phyloP scores from a whole-genome alignment of 2,797 vertebrate genomes.

The Dendrocincla fuliginosa region DNA sequence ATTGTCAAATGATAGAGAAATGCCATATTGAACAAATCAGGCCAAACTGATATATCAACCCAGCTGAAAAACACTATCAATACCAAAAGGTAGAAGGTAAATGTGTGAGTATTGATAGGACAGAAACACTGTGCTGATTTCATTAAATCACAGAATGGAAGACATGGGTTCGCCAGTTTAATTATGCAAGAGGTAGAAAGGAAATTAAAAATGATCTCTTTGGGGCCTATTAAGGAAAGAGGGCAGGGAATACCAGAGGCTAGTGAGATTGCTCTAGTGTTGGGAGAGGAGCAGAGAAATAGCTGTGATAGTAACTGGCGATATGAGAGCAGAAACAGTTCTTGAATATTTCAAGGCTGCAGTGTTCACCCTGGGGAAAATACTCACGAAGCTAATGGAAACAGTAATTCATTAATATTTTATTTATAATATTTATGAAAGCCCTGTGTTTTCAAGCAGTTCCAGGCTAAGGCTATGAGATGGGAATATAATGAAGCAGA shows the following conservation, averaged over 20 bases:
- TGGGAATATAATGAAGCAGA: not conserved
- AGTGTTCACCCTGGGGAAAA: not conserved
- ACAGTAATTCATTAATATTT: slow-evolving; percentile 2
- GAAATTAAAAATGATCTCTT: not conserved
- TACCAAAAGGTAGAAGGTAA: not conserved
- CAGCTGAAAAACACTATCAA: not conserved
- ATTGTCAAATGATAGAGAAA: not conserved
- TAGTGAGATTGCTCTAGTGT: not conserved
- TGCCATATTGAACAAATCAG: not conserved
- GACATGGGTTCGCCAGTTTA: not conserved
- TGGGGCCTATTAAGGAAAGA: not conserved
- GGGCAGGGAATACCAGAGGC: not conserved
- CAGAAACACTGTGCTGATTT: not conserved
- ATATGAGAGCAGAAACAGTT: not conserved
- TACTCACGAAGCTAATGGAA: not conserved
- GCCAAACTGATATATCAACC: not conserved
- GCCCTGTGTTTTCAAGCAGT: not conserved
- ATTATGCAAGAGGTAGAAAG: not conserved
- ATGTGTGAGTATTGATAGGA: not conserved
- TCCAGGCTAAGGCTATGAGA: not conserved
- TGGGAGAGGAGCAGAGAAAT: not conserved
- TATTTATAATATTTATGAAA: not conserved
- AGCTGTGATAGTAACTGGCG: not conserved
- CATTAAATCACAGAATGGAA: not conserved
- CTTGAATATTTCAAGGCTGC: not conserved